phyloP scores from a whole-genome alignment of 2,888 invertebrate genomes.

The Synanthedon myopaeformis region DNA sequence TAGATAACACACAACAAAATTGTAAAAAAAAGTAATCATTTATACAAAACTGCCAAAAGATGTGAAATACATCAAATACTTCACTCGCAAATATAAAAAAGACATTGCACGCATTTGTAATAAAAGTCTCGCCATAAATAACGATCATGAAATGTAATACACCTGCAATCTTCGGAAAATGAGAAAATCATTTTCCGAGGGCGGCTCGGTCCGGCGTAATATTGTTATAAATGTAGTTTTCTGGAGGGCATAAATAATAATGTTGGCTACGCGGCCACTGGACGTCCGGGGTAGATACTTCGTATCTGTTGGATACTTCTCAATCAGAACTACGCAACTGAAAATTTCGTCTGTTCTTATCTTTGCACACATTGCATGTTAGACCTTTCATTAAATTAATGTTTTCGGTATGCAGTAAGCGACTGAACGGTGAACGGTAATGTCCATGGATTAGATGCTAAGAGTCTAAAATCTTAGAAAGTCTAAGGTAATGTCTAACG shows the following conservation, averaged over 20 bases:
- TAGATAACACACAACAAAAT: too few species aligned
- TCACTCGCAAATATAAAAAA: slow-evolving; percentile 60
- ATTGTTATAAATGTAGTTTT: slow-evolving; percentile 71
- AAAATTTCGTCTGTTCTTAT: background rate
- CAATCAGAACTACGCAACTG: background rate
- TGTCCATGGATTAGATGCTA: too few species aligned
- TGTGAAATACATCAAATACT: slow-evolving; percentile 59
- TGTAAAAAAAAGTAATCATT: too few species aligned
- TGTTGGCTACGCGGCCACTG: slow-evolving; percentile 41
- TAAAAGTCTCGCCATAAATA: slow-evolving; percentile 70
- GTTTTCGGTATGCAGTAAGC: too few species aligned
- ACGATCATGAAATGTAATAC: slow-evolving; percentile 71
- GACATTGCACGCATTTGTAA: slow-evolving; percentile 70
- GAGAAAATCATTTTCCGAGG: slow-evolving; percentile 69
- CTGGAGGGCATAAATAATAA: slow-evolving; percentile 66
- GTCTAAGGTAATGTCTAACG: too few species aligned
- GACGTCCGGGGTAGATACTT: slow-evolving; percentile 12
- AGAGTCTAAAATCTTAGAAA: too few species aligned
- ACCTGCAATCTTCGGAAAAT: slow-evolving; percentile 70
- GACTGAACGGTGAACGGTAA: too few species aligned
- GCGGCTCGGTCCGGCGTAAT: slow-evolving; percentile 67
- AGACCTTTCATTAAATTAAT: too few species aligned
- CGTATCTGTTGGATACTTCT: background rate
- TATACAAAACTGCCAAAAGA: slow-evolving; percentile 21
- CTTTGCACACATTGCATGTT: too few species aligned